A percentile compares a stretch with the other conserved stretches of the same genome.
Evolutionary conservation across 2,113 vertebrate genomes (phyloP).

Genomic region (Megaceryle torquata): DNA sequence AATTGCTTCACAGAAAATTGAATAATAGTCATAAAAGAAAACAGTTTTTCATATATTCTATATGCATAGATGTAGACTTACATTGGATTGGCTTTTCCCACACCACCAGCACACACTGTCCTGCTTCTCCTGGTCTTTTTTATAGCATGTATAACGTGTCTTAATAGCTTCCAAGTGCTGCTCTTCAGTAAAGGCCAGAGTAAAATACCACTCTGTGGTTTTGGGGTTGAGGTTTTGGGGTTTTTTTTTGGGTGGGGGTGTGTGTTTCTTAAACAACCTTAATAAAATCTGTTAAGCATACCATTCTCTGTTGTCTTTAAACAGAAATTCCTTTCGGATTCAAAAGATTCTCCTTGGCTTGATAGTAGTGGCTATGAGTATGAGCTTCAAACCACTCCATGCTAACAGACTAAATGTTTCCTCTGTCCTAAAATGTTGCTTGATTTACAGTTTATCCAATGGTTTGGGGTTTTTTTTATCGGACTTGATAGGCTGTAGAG

Average conservation of each 20-base stretch:
- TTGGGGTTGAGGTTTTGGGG: not conserved
- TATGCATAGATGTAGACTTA: not conserved
- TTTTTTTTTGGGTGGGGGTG: no score
- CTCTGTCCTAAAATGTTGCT: not conserved
- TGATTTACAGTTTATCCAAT: not conserved
- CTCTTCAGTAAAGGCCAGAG: not conserved
- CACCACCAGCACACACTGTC: not conserved
- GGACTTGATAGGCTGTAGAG: not conserved
- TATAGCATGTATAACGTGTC: not conserved
- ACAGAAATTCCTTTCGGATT: not conserved
- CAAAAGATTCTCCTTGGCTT: not conserved
- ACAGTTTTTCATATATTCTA: not conserved
- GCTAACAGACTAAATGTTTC: not conserved
- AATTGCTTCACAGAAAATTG: not conserved
- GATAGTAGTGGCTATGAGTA: not conserved
- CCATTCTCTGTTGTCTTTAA: not conserved
- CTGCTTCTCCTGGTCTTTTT: not conserved
- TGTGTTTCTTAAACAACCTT: not conserved
- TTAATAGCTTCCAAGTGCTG: not conserved
- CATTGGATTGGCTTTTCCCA: accelerated
- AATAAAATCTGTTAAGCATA: not conserved
- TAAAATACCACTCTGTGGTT: not conserved
- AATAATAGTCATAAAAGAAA: not conserved
- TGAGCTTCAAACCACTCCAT: not conserved
- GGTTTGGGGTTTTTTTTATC: not conserved